Evolutionary conservation across 2,113 vertebrate species (phyloP).

Genomic region (Indicator maculatus): DNA sequence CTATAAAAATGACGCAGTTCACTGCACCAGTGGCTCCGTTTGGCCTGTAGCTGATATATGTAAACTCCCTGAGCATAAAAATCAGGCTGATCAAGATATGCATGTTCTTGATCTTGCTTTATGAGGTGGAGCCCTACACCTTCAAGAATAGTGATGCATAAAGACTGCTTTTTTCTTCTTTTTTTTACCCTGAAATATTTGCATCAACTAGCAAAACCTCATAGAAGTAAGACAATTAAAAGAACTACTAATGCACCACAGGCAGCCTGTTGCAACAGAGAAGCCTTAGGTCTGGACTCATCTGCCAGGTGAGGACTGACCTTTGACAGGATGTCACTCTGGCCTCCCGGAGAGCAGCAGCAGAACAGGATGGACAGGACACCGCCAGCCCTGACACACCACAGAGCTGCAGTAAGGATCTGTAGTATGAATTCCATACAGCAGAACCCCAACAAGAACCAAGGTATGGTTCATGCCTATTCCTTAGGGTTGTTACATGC

Average conservation of each 20-base stretch:
- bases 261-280: background rate
- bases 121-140: background rate
- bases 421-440: background rate
- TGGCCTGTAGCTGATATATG: background rate
- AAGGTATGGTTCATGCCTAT: background rate
- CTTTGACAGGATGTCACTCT: background rate
- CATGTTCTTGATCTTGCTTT: background rate
- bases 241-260: background rate
- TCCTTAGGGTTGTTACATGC: background rate
- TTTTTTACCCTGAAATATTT: background rate
- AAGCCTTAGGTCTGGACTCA: background rate
- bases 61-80: conserved; percentile 18
- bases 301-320: background rate
- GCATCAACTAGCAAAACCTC: background rate
- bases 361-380: background rate
- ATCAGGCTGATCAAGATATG: conserved; percentile 19
- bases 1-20: background rate
- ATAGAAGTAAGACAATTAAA: background rate
- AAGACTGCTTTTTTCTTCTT: background rate
- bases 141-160: background rate
- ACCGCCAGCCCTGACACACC: background rate
- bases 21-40: background rate
- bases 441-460: background rate
- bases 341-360: background rate
- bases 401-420: background rate